These are phyloP conservation scores for Tragelaphus buxtoni DNA, from an alignment of 2,113 vertebrate species.

Conservation along the genomic window DNA sequence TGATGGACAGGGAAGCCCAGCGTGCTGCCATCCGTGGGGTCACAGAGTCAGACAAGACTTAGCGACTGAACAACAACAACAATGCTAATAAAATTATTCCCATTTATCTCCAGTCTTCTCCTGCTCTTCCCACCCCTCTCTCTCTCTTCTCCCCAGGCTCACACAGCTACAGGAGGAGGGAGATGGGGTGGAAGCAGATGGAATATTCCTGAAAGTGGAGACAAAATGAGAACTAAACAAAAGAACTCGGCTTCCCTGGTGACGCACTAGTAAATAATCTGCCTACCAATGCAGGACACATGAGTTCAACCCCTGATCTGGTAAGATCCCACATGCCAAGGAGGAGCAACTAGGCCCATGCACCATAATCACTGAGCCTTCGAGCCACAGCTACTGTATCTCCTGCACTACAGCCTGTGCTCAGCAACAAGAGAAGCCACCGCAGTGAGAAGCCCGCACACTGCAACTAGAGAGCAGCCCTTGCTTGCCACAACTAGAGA, in stretches of 20 bases:
- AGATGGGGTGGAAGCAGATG: neutral
- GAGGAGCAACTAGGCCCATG: neutral
- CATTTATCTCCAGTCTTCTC: neutral
- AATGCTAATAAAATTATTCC: neutral
- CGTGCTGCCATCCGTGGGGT: neutral
- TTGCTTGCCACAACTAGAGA: neutral
- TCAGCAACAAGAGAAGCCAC: neutral
- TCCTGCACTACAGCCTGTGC: neutral
- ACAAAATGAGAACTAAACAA: conserved; percentile 36
- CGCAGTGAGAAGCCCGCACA: neutral
- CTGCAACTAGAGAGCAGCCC: neutral
- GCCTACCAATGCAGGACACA: neutral
- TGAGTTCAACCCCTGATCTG: neutral
- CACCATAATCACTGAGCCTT: neutral
- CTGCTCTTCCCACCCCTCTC: neutral
- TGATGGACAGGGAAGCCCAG: neutral
- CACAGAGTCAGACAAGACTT: neutral
- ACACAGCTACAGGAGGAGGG: neutral
- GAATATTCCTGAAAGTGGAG: conserved; percentile 6
- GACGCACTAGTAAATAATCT: neutral
- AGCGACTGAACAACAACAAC: neutral
- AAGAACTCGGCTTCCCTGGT: neutral
- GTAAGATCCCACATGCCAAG: neutral
- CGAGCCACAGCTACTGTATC: neutral
- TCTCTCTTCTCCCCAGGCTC: neutral